Evolutionary conservation across 1,140 invertebrate genomes (phyloP).

Genomic region (Phocides pigmalion): DNA sequence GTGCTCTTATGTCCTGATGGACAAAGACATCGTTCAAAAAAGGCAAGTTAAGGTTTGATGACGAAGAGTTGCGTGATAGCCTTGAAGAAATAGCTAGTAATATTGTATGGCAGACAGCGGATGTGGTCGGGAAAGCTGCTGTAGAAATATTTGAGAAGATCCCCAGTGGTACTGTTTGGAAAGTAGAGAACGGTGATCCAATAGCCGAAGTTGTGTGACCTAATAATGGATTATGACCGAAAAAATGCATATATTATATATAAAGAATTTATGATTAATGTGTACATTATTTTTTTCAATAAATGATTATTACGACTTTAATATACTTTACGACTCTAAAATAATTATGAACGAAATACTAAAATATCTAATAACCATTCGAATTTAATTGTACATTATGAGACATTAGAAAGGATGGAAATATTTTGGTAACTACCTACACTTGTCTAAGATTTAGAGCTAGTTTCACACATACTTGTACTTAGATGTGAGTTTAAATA

Average conservation of each 20-base stretch:
- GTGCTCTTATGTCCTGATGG: constrained; percentile 82
- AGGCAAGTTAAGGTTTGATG: constrained; percentile 52
- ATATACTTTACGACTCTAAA: no score
- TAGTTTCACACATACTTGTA: no score
- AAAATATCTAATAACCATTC: no score
- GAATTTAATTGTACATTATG: no score
- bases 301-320: no score
- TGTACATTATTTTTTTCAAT: no score
- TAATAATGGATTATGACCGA: neutral
- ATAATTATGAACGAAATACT: no score
- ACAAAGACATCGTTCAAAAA: constrained; percentile 71
- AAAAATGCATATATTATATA: neutral
- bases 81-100: constrained; percentile 37
- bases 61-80: constrained; percentile 36
- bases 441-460: no score
- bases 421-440: no score
- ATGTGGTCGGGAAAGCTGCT: constrained; percentile 53
- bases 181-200: constrained; percentile 54
- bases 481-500: no score
- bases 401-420: no score
- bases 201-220: constrained; percentile 44
- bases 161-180: constrained; percentile 64
- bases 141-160: constrained; percentile 57
- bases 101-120: constrained; percentile 49
- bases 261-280: no score